These are phyloP conservation scores for Anadara kagoshimensis DNA, from an alignment of 1,140 invertebrate genomes.

Conservation along the genomic window DNA sequence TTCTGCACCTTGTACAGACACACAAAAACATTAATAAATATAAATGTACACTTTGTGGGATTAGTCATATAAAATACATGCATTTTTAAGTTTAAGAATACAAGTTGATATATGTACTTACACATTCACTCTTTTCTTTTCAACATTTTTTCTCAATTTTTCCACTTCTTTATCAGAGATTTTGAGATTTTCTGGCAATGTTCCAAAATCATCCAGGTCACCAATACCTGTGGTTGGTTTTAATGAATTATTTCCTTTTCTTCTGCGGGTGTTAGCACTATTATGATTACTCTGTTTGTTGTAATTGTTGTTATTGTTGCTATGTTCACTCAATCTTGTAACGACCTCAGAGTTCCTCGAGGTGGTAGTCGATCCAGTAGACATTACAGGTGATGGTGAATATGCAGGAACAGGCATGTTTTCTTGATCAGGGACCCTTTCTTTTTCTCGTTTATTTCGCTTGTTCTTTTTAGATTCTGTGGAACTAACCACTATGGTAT, in stretches of 20 bases:
- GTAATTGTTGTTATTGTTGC: too few species aligned
- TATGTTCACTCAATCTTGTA: too few species aligned
- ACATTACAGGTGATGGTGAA: constrained; percentile 12
- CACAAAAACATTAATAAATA: too few species aligned
- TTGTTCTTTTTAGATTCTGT: constrained; percentile 53
- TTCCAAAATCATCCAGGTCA: constrained; percentile 71
- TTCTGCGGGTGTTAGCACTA: neutral
- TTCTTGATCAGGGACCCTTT: constrained; percentile 44
- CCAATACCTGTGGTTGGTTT: constrained; percentile 62
- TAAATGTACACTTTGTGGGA: too few species aligned
- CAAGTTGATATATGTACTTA: neutral
- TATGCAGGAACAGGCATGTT: constrained; percentile 31
- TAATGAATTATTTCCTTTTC: constrained; percentile 6
- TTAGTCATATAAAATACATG: too few species aligned
- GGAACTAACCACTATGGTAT: constrained; percentile 25
- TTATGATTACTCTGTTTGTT: neutral
- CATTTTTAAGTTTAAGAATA: too few species aligned
- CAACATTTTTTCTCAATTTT: constrained; percentile 57
- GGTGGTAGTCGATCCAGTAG: constrained; percentile 82
- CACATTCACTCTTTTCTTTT: constrained; percentile 42
- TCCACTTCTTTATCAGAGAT: constrained; percentile 57
- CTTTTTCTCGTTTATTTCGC: constrained; percentile 46
- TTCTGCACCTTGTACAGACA: too few species aligned
- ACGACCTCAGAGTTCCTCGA: too few species aligned
- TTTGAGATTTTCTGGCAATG: constrained; percentile 51